Conservation (phyloP, 2,888 invertebrate species). For the Barypeithes pellucidus region DNA sequence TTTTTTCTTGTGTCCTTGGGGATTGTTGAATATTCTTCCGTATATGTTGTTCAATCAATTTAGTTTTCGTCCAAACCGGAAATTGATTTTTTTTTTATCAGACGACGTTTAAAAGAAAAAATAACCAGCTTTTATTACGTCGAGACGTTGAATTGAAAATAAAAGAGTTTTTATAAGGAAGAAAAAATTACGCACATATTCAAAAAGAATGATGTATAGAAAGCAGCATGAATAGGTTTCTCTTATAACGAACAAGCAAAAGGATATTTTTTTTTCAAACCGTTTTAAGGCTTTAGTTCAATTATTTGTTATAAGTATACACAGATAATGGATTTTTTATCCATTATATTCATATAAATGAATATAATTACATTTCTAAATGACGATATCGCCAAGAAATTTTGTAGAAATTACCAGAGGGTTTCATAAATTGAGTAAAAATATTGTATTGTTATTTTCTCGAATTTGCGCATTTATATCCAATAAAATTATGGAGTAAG, state of each 20-base stretch:
- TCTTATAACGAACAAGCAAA: neutral
- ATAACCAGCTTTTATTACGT: constrained; percentile 4
- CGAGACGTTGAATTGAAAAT: neutral
- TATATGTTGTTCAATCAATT: constrained; percentile 23
- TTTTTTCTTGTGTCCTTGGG: constrained; percentile 17
- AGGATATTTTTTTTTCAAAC: too few relatives aligned
- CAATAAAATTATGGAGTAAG: too few relatives aligned
- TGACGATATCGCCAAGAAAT: too few relatives aligned
- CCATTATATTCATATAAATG: too few relatives aligned
- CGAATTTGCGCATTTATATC: too few relatives aligned
- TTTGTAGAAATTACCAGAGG: too few relatives aligned
- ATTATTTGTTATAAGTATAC: too few relatives aligned
- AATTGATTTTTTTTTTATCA: constrained; percentile 24
- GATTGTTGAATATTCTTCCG: constrained; percentile 34
- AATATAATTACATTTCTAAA: too few relatives aligned
- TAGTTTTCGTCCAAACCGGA: constrained; percentile 3
- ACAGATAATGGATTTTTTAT: too few relatives aligned
- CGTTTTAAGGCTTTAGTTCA: too few relatives aligned
- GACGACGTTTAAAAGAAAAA: neutral
- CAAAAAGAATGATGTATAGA: neutral
- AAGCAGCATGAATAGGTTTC: neutral
- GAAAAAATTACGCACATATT: neutral
- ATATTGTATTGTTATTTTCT: too few relatives aligned
- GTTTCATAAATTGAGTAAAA: too few relatives aligned
- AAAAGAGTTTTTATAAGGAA: neutral